Base-by-base conservation (phyloP, 2,113 vertebrate species). In the Trematocara macrostoma region DNA sequence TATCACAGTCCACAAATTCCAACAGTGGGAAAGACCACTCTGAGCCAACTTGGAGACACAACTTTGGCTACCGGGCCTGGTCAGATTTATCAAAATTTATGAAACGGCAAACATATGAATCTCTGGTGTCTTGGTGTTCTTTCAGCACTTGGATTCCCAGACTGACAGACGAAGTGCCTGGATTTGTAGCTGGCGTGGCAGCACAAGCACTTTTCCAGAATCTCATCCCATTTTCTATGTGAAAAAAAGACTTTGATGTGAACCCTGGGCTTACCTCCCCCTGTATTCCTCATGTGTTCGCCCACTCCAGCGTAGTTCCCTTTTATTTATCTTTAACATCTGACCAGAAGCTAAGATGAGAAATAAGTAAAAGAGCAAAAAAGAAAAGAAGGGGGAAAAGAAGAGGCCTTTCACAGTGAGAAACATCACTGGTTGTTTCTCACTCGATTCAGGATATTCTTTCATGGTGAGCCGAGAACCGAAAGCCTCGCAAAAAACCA, bases 1-100 rank as follows among this genome's bases (percentile, higher is more conserved):
- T 52, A 81, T 82, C 84, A 78, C 69, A 52, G 83, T 82, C 78
- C 42, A 59, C 84, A 87, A 84, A 94, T 92, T 93, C 89, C 91
- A 86, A 87, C 69, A 91, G 89, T 88, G 90, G 91, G 87, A 93
- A 92, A 88, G 83, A 83, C 61, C 59, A 76, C 83, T 57, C 23
- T 4, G 69, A 82, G 92, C 92, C 88, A 91, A 93, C 81, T 87
- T 85, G 89, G 89, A 95, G 93, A 91, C 90, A 86, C 61, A 81
- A 88, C 87, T 87, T 92, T 93, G 92, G 93, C 92, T 81, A 56
- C 85, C 1, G 7, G 83, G 64, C 69, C 84, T 47, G 86, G 80
- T 93, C 88, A 89, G 90, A 93, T 93, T 94, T 85, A 95, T 94
- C 88, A 87, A 90, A 91, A 93, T 93, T 85, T 92, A 93, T 93